Conservation (phyloP, 2,113 vertebrate genomes). For the Cryptotis parvus region DNA sequence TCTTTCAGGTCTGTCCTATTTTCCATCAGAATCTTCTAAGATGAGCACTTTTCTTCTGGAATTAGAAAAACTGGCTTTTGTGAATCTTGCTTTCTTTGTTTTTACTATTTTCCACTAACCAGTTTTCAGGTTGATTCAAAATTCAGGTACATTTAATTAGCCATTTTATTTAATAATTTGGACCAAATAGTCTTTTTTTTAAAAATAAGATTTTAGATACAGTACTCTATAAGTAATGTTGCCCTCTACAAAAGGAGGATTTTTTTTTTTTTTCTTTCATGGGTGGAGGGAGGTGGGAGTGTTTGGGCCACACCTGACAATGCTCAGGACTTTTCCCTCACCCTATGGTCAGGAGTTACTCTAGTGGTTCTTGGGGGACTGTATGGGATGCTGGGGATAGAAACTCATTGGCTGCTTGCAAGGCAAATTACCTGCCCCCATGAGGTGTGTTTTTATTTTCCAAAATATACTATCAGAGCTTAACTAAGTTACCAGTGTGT, state of each 20-base stretch:
- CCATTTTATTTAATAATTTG: conserved; percentile 42
- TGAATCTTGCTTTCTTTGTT: not conserved
- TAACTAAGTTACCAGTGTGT: not conserved
- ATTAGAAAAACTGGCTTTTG: conserved; percentile 13
- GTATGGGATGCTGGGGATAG: too few relatives aligned
- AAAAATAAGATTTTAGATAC: not conserved
- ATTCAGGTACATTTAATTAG: not conserved
- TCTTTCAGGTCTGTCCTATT: not conserved
- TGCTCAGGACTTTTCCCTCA: too few relatives aligned
- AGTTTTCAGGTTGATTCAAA: conserved; percentile 16
- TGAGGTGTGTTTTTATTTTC: not conserved
- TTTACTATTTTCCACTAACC: not conserved
- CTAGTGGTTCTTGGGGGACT: too few relatives aligned
- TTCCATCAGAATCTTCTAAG: not conserved
- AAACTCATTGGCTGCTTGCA: too few relatives aligned
- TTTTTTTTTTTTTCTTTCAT: too few relatives aligned
- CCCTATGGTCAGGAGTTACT: too few relatives aligned
- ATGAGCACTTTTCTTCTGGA: not conserved
- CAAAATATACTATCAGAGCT: not conserved
- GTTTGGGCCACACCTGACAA: too few relatives aligned
- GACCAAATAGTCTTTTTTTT: not conserved
- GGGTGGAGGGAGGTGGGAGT: too few relatives aligned
- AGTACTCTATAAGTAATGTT: conserved; percentile 4
- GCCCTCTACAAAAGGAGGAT: not conserved
- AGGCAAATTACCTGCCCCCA: too few relatives aligned